Evolutionary conservation across 2,888 invertebrate genomes (phyloP).

Genomic region (Meandrusa payeni): DNA sequence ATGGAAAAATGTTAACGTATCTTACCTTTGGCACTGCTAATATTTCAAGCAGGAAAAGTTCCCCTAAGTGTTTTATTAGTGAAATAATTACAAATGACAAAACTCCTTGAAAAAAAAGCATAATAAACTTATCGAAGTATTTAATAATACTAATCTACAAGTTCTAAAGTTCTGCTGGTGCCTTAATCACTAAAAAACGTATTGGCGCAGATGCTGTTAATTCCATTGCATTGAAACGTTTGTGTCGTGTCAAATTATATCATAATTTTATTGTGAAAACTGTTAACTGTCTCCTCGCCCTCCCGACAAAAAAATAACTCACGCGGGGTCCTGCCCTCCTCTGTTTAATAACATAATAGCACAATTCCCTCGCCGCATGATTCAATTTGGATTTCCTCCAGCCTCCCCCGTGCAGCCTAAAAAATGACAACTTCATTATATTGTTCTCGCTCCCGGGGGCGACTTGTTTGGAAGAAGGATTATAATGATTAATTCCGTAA

Average conservation of each 20-base stretch:
- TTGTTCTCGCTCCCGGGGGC: slow-evolving; percentile 73
- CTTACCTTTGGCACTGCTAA: no score
- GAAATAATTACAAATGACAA: no score
- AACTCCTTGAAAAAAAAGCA: no score
- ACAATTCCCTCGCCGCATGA: slow-evolving; percentile 84
- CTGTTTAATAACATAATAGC: slow-evolving; percentile 85
- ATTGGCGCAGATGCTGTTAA: slow-evolving; percentile 37
- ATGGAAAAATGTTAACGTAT: no score
- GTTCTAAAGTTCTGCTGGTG: no score
- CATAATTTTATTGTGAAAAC: slow-evolving; percentile 80
- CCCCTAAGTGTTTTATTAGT: no score
- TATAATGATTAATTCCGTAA: slow-evolving; percentile 80
- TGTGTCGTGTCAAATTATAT: slow-evolving; percentile 77
- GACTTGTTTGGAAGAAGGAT: slow-evolving; percentile 79
- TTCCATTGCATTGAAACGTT: slow-evolving; percentile 42
- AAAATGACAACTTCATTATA: slow-evolving; percentile 82
- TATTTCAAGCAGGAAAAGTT: no score
- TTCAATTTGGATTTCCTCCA: slow-evolving; percentile 85
- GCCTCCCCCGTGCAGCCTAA: slow-evolving; percentile 76
- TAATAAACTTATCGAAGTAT: no score
- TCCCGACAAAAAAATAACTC: slow-evolving; percentile 68
- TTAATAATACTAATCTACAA: no score
- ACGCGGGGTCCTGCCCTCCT: slow-evolving; percentile 80
- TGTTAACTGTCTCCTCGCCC: slow-evolving; percentile 78
- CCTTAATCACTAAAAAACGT: no score